phyloP scores from a whole-genome alignment of 2,888 invertebrate species.

The Noctua comes region DNA sequence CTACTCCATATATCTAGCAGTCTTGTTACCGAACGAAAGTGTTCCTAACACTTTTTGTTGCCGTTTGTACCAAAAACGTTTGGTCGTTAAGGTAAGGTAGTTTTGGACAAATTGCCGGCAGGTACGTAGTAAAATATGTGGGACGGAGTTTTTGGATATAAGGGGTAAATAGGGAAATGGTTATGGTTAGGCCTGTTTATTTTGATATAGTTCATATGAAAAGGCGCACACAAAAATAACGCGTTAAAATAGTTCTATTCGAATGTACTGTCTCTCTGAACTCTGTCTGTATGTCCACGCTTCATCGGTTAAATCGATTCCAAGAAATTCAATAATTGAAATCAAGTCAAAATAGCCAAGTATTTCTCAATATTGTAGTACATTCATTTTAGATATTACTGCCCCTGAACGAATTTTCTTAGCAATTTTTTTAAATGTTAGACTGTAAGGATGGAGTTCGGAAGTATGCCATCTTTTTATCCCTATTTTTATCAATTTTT shows the following conservation, averaged over 20 bases:
- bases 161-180: conserved; percentile 3
- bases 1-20: conserved; percentile 49
- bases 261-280: not conserved
- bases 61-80: conserved; percentile 55
- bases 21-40: conserved; percentile 63
- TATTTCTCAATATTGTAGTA: too few relatives aligned
- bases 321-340: too few relatives aligned
- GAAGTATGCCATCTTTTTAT: too few relatives aligned
- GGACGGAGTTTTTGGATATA: conserved; percentile 3
- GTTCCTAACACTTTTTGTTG: conserved; percentile 53
- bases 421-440: too few relatives aligned
- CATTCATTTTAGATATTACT: too few relatives aligned
- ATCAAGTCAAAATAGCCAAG: too few relatives aligned
- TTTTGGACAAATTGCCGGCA: conserved; percentile 58
- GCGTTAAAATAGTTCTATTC: not conserved
- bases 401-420: too few relatives aligned
- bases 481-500: too few relatives aligned
- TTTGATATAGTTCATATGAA: not conserved
- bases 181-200: not conserved
- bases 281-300: not conserved
- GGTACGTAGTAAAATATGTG: conserved; percentile 35
- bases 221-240: not conserved
- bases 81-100: conserved; percentile 61
- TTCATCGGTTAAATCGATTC: not conserved
- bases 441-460: too few relatives aligned